Evolutionary conservation across 2,888 invertebrate species (phyloP), one percentile per base, ranked within the genome.

Genomic region (Tiliacea citrago): DNA sequence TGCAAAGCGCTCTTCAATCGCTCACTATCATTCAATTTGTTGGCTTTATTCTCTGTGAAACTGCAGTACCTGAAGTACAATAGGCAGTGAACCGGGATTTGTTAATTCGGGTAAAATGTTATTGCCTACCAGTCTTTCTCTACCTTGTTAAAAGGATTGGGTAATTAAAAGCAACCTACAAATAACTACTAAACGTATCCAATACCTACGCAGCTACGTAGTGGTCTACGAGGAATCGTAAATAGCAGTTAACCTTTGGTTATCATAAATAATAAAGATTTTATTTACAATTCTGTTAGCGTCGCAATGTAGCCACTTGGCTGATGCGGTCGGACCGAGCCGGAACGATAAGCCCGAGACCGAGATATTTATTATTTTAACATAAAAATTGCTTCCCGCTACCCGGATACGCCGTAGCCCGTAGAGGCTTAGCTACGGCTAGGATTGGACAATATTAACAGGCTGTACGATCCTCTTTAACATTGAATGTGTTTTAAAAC

Each of bases 1-100:
- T 80, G 57, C 67, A 78, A 77, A 63, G n/a, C 58, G 58, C 67
- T 63, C 67, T 82, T 63, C 70, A 70, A 70, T 82, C 62, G 67
- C 29, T 82, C 58, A 68, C 49, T 79, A 67, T 66, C 55, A 74
- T 69, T 79, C 62, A 67, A 79, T 83, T 79, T 79, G 68, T 73
- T 79, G 35, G 49, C 67, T 78, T 83, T 71, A 60, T 71, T 71
- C 55, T 45, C 57, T 29, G 83, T 67, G 77, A 76, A 77, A 58
- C 83, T 70, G 47, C 47, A 66, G 58, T 82, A 13, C 6, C 24
- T 35, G 35, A 61, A 49, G 55, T 45, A 72, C 24, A 70, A 35
- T 70, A 12, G n/a, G 24, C n/a, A 51, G 13, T 35, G 49, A 42
- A 75, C 8, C 65, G 57, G 49, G 35, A 47, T 68, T 42, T 45